Percentiles rank a stretch among this genome's conserved stretches.
Conservation (phyloP, 2,888 invertebrate genomes). For the Mystacides longicornis region DNA sequence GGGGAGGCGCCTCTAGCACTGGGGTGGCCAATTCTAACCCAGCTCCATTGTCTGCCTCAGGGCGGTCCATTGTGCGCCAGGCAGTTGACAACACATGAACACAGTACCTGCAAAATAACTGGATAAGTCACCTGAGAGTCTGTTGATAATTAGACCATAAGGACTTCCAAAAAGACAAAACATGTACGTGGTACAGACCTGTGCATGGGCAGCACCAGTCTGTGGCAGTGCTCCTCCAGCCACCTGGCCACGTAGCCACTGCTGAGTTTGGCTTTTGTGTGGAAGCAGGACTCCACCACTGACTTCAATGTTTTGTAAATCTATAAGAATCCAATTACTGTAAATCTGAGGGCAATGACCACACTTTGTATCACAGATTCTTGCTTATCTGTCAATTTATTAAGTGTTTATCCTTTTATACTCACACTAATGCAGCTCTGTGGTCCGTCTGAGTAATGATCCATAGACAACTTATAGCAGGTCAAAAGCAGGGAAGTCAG, state of each 20-base stretch:
- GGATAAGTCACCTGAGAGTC: no score
- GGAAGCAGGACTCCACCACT: constrained; percentile 73
- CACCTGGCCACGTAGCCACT: constrained; percentile 73
- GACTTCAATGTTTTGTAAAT: constrained; percentile 65
- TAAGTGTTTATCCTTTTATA: neutral
- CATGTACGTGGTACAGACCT: constrained; percentile 42
- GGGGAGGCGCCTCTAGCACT: constrained; percentile 53
- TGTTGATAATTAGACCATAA: no score
- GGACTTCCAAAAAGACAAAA: no score
- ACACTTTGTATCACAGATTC: no score
- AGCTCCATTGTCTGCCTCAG: constrained; percentile 32
- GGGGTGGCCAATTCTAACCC: constrained; percentile 70
- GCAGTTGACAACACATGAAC: constrained; percentile 48
- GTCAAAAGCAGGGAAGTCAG: constrained; percentile 60
- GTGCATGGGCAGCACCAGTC: constrained; percentile 69
- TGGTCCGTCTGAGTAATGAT: constrained; percentile 64
- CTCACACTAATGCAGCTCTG: constrained; percentile 53
- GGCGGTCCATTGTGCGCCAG: constrained; percentile 47
- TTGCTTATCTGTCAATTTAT: neutral
- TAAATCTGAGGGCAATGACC: neutral
- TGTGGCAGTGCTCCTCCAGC: constrained; percentile 71
- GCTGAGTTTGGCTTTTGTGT: constrained; percentile 66
- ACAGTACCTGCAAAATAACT: constrained; percentile 37
- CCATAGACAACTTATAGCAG: constrained; percentile 74
- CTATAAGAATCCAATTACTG: constrained; percentile 30